Evolutionary conservation across 2,888 invertebrate genomes (phyloP).

Genomic region (Sinelater perroti): DNA sequence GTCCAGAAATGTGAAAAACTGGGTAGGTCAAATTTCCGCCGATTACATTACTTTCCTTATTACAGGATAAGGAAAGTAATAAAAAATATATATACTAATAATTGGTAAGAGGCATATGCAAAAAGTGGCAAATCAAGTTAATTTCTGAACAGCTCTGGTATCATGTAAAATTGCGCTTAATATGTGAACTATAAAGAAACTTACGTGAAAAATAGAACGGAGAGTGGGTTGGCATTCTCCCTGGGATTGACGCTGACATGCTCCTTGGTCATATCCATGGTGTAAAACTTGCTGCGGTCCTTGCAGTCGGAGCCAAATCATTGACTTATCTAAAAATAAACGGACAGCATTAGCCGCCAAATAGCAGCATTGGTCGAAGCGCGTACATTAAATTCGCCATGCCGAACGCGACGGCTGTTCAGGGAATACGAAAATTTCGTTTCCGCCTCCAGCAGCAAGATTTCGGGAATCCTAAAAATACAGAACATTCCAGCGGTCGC

Average conservation of each 20-base stretch:
- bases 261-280: constrained; percentile 63
- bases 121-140: not conserved
- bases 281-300: constrained; percentile 18
- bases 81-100: no score
- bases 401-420: no score
- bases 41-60: no score
- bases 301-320: constrained; percentile 27
- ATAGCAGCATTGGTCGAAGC: not conserved
- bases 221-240: constrained; percentile 61
- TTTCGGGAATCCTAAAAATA: constrained; percentile 15
- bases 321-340: constrained; percentile 32
- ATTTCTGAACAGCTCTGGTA: not conserved
- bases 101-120: no score
- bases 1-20: no score
- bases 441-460: not conserved
- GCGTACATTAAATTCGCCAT: not conserved
- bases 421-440: not conserved
- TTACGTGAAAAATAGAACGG: constrained; percentile 64
- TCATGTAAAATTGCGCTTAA: not conserved
- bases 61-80: no score
- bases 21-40: no score
- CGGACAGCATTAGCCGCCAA: constrained; percentile 7
- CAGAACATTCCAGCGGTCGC: constrained; percentile 1
- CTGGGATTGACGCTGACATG: constrained; percentile 63
- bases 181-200: constrained; percentile 46